These are phyloP conservation scores for Griposia aprilina DNA, from an alignment of 2,888 invertebrate species.

Conservation along the genomic window DNA sequence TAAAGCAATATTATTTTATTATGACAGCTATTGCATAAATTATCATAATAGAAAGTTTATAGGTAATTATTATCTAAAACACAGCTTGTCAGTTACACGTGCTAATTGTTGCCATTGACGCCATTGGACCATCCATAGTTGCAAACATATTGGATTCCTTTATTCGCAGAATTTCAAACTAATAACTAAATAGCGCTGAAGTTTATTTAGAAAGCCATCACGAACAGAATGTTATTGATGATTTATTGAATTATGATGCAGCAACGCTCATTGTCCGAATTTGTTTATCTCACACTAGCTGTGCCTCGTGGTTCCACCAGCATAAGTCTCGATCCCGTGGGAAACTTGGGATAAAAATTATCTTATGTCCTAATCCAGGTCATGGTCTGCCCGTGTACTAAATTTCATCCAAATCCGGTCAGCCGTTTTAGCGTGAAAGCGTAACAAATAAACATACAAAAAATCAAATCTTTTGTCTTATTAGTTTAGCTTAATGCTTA, in stretches of 20 bases:
- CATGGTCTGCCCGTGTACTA: too few relatives aligned
- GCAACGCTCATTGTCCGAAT: background rate
- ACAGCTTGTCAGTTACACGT: background rate
- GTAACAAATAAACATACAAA: too few relatives aligned
- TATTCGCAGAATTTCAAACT: slow-evolving; percentile 3
- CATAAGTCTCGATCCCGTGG: too few relatives aligned
- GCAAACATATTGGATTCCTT: background rate
- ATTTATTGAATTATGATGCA: background rate
- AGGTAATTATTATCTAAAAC: background rate
- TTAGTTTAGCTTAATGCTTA: too few relatives aligned
- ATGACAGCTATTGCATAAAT: too few relatives aligned
- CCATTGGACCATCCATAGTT: background rate
- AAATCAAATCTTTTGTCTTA: too few relatives aligned
- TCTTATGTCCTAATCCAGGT: too few relatives aligned
- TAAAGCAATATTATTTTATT: background rate
- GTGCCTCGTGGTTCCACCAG: too few relatives aligned
- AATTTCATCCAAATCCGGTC: too few relatives aligned
- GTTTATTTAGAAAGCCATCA: background rate
- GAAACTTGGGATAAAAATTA: too few relatives aligned
- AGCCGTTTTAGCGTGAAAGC: too few relatives aligned
- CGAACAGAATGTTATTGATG: background rate
- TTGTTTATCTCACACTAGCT: background rate
- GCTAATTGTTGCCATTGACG: too few relatives aligned
- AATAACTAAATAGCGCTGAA: background rate
- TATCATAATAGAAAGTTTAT: background rate